Evolutionary conservation across 2,113 vertebrate genomes (phyloP).

Genomic region (Chamaetylas fuelleborni): DNA sequence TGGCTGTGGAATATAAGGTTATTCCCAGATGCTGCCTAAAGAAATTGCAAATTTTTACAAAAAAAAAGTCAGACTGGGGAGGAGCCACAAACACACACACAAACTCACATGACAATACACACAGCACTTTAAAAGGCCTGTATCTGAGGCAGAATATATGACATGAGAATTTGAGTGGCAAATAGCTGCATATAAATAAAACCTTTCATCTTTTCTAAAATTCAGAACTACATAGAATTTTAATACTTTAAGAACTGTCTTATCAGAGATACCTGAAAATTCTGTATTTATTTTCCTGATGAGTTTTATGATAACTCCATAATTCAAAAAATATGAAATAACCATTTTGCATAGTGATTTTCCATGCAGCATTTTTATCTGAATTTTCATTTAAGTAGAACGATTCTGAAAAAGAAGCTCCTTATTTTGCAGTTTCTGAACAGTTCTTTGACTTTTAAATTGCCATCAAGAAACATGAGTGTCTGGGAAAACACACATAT

Average conservation of each 20-base stretch:
- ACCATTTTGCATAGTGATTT: background rate
- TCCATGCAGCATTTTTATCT: background rate
- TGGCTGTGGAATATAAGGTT: background rate
- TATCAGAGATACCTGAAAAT: background rate
- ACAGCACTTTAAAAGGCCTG: background rate
- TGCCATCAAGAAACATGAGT: background rate
- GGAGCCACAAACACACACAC: background rate
- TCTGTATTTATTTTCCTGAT: background rate
- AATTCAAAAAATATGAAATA: background rate
- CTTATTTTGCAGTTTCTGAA: background rate
- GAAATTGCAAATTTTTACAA: background rate
- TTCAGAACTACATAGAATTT: background rate
- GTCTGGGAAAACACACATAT: background rate
- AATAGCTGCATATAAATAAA: background rate
- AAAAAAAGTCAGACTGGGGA: background rate
- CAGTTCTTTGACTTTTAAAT: background rate
- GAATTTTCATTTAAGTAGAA: background rate
- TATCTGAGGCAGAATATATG: background rate
- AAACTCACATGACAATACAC: background rate
- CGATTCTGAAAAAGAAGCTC: background rate
- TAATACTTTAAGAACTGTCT: background rate
- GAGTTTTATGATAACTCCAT: background rate
- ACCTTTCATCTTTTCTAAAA: background rate
- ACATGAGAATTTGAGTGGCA: background rate
- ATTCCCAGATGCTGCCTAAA: background rate